Percentiles rank a stretch among this genome's conserved stretches.
These are phyloP conservation scores for Callithrix jacchus DNA, from an alignment of 2,113 vertebrate genomes.

Conservation along the genomic window DNA sequence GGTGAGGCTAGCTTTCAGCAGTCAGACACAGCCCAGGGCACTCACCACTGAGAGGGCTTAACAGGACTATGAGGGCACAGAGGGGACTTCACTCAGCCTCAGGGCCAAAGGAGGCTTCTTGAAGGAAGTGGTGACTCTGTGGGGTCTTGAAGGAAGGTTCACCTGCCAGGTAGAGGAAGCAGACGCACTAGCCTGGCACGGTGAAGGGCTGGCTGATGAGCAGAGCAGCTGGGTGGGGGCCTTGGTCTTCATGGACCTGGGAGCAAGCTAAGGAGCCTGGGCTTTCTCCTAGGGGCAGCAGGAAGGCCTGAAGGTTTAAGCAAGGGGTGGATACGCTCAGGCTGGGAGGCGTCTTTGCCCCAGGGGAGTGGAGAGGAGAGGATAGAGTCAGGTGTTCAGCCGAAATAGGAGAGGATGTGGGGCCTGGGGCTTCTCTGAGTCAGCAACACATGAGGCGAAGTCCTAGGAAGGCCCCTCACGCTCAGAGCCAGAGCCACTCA, in stretches of 20 bases:
- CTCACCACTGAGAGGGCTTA: not conserved
- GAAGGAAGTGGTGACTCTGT: not conserved
- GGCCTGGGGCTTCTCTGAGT: not conserved
- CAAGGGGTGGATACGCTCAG: not conserved
- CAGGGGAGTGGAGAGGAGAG: too few relatives aligned
- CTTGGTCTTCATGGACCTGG: not conserved
- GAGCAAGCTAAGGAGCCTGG: not conserved
- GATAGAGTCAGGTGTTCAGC: not conserved
- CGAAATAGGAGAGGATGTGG: not conserved
- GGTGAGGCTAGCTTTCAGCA: not conserved
- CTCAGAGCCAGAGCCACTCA: conserved; percentile 38
- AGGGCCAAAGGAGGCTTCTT: not conserved
- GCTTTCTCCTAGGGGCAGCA: not conserved
- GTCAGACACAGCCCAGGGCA: not conserved
- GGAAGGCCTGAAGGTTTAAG: not conserved
- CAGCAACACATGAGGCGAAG: not conserved
- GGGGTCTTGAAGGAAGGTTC: not conserved
- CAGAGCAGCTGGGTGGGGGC: not conserved
- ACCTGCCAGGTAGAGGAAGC: not conserved
- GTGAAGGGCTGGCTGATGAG: not conserved
- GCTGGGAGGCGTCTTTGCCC: not conserved
- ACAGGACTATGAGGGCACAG: not conserved
- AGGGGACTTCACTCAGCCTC: not conserved
- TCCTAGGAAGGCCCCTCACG: not conserved
- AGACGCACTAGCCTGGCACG: not conserved